Percentiles rank a stretch among this genome's conserved stretches.
These are phyloP conservation scores for Oegoconia quadripuncta DNA, from an alignment of 2,888 invertebrate genomes.

Conservation along the genomic window DNA sequence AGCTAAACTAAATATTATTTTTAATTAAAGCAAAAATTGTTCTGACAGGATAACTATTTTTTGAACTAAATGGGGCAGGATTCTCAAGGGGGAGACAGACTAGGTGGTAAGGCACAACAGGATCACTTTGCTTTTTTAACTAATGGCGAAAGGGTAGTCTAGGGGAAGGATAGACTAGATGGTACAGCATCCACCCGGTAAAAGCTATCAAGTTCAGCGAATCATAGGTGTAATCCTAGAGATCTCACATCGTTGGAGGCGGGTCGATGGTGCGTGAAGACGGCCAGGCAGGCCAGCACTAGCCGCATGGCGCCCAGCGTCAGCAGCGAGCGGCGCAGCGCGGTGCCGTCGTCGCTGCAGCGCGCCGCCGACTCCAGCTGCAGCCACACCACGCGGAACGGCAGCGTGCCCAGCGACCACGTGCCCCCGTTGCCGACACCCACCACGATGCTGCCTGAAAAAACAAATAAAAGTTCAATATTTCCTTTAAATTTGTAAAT, in stretches of 20 bases:
- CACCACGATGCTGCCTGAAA: conserved; percentile 56
- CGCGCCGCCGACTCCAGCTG: conserved; percentile 88
- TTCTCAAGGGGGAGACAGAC: too few species aligned
- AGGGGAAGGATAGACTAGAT: too few species aligned
- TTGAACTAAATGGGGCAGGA: too few species aligned
- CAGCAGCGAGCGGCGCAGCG: conserved; percentile 87
- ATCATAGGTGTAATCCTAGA: background rate
- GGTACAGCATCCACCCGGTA: too few species aligned
- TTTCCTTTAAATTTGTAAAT: background rate
- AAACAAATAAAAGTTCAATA: background rate
- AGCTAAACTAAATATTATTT: too few species aligned
- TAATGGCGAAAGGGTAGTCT: too few species aligned
- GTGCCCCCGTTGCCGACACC: conserved; percentile 32
- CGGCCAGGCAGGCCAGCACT: conserved; percentile 91
- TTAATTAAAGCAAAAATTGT: too few species aligned
- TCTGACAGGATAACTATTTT: too few species aligned
- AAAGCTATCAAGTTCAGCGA: too few species aligned
- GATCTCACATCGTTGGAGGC: conserved; percentile 53
- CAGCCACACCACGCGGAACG: conserved; percentile 88
- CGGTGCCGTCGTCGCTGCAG: conserved; percentile 86
- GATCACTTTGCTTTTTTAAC: too few species aligned
- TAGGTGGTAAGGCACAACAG: too few species aligned
- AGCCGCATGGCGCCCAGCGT: conserved; percentile 92
- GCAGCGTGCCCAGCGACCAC: conserved; percentile 79
- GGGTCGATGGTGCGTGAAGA: conserved; percentile 90